Conservation (phyloP, 1,140 invertebrate genomes). For the Penaeus japonicus region DNA sequence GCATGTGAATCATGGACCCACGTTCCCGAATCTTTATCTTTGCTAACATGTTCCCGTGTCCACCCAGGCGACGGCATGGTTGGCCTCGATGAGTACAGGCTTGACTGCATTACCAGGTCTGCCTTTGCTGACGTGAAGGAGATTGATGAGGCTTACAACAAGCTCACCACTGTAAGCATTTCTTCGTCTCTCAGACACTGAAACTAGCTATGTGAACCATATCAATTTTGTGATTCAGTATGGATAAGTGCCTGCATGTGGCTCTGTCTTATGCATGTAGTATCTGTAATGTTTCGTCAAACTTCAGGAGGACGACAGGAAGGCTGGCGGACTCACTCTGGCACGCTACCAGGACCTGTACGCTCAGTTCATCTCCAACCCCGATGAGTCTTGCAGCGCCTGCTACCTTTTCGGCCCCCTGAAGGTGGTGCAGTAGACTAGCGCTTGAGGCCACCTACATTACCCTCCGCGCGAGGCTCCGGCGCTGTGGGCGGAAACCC, state of each 20-base stretch:
- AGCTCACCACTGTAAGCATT: slow-evolving; percentile 76
- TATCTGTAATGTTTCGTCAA: slow-evolving; percentile 60
- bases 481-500: slow-evolving; percentile 45
- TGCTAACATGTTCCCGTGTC: neutral
- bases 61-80: slow-evolving; percentile 75
- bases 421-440: slow-evolving; percentile 49
- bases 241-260: neutral
- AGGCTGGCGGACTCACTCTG: slow-evolving; percentile 77
- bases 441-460: slow-evolving; percentile 6
- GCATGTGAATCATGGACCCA: neutral
- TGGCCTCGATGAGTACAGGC: slow-evolving; percentile 80
- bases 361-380: slow-evolving; percentile 80
- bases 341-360: slow-evolving; percentile 83
- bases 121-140: slow-evolving; percentile 77
- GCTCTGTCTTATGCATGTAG: neutral
- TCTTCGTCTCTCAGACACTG: neutral
- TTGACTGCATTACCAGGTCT: slow-evolving; percentile 80
- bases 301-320: slow-evolving; percentile 78
- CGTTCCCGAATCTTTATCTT: neutral
- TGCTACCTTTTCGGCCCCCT: slow-evolving; percentile 82
- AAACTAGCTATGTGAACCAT: neutral
- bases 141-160: slow-evolving; percentile 79
- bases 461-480: slow-evolving; percentile 40
- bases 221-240: neutral
- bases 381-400: slow-evolving; percentile 75